Evolutionary conservation across 37 sponge, comb jelly and placozoan genomes (phyloP), one percentile per base, ranked within the genome.

Genomic region (Diacarnus erythraeanus): DNA sequence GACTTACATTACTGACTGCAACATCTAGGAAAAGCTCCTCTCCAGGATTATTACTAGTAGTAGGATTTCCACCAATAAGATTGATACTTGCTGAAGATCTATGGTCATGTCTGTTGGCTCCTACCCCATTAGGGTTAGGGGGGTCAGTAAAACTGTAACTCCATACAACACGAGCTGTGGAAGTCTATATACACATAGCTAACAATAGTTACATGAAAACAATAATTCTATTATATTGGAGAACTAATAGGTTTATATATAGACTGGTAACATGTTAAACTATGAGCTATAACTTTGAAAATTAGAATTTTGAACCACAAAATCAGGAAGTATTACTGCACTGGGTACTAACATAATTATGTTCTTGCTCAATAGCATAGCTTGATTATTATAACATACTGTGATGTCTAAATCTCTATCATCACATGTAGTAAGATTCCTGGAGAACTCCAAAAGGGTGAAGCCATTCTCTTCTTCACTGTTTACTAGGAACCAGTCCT

Each of bases 401-500:
- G 29, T 64, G 40, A 84, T 70, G 37, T 68, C 38, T 2, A 72
- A 38, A 44, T 79, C 80, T 20, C 44, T 37, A 27, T 6, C 42
- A 70, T 89, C 90, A 64, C 90, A 84, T 9, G 85, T 84, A 27
- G 63, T 77, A 15, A 74, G 43, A 42, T 75, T 74, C 34, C 90
- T 60, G 34, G 51, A 51, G 59, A 89, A 89, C 85, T 89, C 77
- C 70, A 89, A 63, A 10, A 68, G 69, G 29, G 90, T 89, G 79
- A 63, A 89, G 22, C 90, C 90, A 80, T 76, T 56, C 17, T 84
- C 81, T 57, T 84, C 90, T 23, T 76, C 68, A n/a, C 81, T 84
- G 26, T 51, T 30, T 3, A 57, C 38, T 20, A 89, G 73, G 31
- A 59, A 66, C 85, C 83, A 83, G 38, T 89, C 80, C 25, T 83